A percentile compares a stretch with the other conserved stretches of the same genome.
Conservation (phyloP, 2,113 vertebrate species). For the Suncus etruscus region DNA sequence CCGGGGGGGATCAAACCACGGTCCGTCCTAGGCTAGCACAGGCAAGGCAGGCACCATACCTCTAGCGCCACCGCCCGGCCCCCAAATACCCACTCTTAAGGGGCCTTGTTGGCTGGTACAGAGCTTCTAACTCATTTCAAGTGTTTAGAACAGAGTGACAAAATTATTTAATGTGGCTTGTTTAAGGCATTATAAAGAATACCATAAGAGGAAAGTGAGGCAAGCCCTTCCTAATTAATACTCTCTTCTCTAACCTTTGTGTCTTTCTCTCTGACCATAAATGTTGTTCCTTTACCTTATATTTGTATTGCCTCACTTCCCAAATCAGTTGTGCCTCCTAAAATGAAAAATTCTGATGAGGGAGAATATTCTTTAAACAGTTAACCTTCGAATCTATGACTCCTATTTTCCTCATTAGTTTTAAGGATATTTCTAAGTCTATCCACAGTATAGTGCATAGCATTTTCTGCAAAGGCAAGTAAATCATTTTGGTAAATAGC, state of each 20-base stretch:
- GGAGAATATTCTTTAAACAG: slow-evolving; percentile 43
- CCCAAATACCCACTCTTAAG: neutral
- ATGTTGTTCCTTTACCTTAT: no score
- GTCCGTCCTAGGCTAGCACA: no score
- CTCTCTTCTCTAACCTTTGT: neutral
- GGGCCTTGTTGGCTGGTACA: neutral
- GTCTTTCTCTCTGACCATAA: neutral
- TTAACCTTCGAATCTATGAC: slow-evolving; percentile 67
- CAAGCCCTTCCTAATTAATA: slow-evolving; percentile 15
- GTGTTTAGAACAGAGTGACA: neutral
- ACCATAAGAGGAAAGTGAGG: slow-evolving; percentile 2
- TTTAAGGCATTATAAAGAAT: slow-evolving; percentile 30
- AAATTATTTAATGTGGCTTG: neutral
- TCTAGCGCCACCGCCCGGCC: no score
- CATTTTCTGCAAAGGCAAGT: slow-evolving; percentile 40
- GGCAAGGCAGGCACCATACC: no score
- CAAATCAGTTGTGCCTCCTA: neutral
- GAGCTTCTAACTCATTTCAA: neutral
- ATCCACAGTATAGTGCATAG: neutral
- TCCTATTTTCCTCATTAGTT: slow-evolving; percentile 65
- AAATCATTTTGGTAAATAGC: slow-evolving; percentile 76
- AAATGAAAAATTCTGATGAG: slow-evolving; percentile 38
- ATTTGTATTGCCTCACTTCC: neutral
- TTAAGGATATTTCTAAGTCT: slow-evolving; percentile 60
- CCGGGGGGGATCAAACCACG: no score